Percentiles rank a stretch among this genome's conserved stretches.
These are phyloP conservation scores for Poecilia picta DNA, from an alignment of 2,797 vertebrate species.

Conservation along the genomic window DNA sequence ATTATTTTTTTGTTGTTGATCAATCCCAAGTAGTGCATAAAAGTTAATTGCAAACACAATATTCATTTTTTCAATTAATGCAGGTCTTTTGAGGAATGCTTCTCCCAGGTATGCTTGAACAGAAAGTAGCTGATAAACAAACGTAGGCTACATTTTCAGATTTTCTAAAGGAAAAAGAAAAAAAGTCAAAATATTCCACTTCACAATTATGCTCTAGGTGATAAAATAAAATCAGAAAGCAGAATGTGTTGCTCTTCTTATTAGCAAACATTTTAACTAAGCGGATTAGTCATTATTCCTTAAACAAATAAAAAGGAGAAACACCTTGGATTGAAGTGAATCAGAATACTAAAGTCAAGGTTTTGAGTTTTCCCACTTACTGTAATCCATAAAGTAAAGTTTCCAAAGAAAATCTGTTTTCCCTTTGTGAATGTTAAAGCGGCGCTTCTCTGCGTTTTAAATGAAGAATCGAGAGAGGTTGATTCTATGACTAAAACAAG, in stretches of 20 bases:
- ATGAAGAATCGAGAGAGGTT: constrained; percentile 10
- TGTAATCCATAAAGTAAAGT: not conserved
- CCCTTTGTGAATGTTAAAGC: constrained; percentile 1
- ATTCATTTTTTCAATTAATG: not conserved
- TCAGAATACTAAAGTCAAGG: not conserved
- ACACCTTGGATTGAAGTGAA: not conserved
- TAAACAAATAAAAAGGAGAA: not conserved
- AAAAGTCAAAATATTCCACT: not conserved
- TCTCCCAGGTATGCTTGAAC: not conserved
- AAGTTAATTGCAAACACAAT: not conserved
- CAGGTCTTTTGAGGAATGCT: not conserved
- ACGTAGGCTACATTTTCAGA: not conserved
- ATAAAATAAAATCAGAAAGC: not conserved
- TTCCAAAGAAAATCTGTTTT: not conserved
- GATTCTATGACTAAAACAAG: constrained; percentile 64
- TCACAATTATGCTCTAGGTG: not conserved
- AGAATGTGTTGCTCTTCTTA: not conserved
- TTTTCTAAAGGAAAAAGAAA: not conserved
- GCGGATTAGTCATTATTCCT: not conserved
- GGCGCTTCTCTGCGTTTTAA: constrained; percentile 32
- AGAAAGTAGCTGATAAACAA: not conserved
- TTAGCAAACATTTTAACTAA: not conserved
- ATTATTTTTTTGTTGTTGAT: not conserved
- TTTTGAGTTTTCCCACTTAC: not conserved
- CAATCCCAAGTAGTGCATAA: not conserved